These are phyloP conservation scores for Caenorhabditis auriculariae DNA, from an alignment of 2,888 invertebrate genomes.

Conservation along the genomic window DNA sequence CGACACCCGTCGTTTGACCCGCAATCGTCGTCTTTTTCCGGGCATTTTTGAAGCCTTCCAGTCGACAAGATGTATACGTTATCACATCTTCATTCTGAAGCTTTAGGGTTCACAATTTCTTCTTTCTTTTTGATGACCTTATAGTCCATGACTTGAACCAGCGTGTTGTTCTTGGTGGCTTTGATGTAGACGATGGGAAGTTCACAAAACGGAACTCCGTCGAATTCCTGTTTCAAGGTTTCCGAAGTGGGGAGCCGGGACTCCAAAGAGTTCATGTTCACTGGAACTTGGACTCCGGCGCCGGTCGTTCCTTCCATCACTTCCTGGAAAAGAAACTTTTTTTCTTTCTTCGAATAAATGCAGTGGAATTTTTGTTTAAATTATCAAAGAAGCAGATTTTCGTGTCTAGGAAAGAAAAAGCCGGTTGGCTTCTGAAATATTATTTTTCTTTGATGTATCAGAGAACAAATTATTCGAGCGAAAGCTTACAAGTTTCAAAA, in stretches of 20 bases:
- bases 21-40: constrained; percentile 94
- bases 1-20: constrained; percentile 85
- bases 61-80: constrained; percentile 69
- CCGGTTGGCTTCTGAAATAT: no score
- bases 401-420: no score
- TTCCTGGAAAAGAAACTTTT: constrained; percentile 20
- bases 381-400: no score
- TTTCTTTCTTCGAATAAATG: neutral
- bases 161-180: constrained; percentile 84
- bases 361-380: no score
- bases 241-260: constrained; percentile 52
- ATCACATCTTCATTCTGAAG: constrained; percentile 46
- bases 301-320: constrained; percentile 50
- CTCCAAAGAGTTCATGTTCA: constrained; percentile 49
- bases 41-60: constrained; percentile 91
- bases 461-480: no score
- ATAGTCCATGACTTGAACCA: constrained; percentile 76
- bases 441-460: no score
- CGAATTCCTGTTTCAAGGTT: constrained; percentile 52
- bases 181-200: constrained; percentile 82
- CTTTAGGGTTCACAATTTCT: neutral
- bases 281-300: constrained; percentile 36
- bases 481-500: no score
- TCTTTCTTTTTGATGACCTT: constrained; percentile 58
- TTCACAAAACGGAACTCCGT: constrained; percentile 66